Base-by-base conservation (phyloP, 2,113 vertebrate genomes). In the Petromus typicus region DNA sequence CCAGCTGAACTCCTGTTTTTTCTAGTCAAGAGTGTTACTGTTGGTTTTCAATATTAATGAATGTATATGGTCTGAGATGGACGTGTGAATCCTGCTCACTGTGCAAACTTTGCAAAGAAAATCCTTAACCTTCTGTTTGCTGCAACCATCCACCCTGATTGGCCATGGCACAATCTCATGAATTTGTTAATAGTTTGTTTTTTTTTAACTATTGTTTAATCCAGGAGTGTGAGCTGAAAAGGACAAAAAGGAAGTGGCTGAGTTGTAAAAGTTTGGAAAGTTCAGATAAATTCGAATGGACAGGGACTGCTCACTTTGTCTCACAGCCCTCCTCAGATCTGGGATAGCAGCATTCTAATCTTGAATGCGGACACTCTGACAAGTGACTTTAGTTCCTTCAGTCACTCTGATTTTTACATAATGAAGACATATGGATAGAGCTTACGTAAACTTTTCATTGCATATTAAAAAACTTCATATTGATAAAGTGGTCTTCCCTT, bases 351-450 rank as follows among this genome's bases (percentile, higher is more conserved):
- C 34, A 57, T 82, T 48, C 7, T 69, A 34, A 61, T 91, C 79
- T 86, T 83, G 69, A 86, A 83, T 30, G 40, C 86, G 40, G 89
- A 89, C 59, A 22, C 89, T 86, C 57, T 86, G 94, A 89, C 75
- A 63, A 89, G 86, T 81, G 57, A 85, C 83, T 92, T 79, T 85
- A 73, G 48, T 93, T 86, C 17, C 25, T 34, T 51, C 17, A 22
- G 69, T 96, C 89, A 23, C 51, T 75, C 71, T 91, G 83, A 97
- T 88, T 63, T 96, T 96, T 94, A n/a, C 56, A 17, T 83, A 88
- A 96, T 83, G 57, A 86, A 34, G 86, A 92, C 88, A 61, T 95
- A 91, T 96, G 95, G 93, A 95, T 80, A 86, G 79, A 81, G 79
- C 59, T 30, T 69, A 66, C 45, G 86, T 95, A 56, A 84, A 95